phyloP scores from a whole-genome alignment of 2,797 vertebrate species.

The Luscinia luscinia region DNA sequence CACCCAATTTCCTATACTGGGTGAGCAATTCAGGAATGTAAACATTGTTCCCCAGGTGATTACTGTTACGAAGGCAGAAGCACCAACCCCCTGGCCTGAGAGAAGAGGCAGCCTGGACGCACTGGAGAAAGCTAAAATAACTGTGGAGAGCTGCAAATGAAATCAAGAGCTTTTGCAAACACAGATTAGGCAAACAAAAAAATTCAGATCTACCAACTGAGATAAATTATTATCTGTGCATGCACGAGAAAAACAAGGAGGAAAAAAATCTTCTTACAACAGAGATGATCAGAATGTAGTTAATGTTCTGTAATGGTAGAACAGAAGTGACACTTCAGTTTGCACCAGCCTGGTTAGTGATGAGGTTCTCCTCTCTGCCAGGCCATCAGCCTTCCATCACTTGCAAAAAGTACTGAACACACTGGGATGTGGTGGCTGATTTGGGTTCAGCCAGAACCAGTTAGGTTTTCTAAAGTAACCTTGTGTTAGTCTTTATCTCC shows the following conservation, averaged over 20 bases:
- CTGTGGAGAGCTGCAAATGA: not conserved
- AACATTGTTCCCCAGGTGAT: conserved; percentile 46
- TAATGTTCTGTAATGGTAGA: not conserved
- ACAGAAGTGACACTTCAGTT: not conserved
- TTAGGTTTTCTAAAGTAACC: not conserved
- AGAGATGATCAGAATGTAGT: not conserved
- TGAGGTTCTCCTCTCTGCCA: not conserved
- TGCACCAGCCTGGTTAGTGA: not conserved
- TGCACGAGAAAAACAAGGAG: not conserved
- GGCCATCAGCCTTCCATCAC: not conserved
- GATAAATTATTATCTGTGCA: not conserved
- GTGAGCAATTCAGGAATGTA: conserved; percentile 47
- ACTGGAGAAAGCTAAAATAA: not conserved
- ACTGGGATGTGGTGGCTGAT: not conserved
- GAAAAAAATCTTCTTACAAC: not conserved
- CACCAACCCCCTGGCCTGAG: not conserved
- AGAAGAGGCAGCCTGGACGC: not conserved
- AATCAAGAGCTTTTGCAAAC: not conserved
- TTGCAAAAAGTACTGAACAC: not conserved
- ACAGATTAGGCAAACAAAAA: not conserved
- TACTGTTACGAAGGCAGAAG: not conserved
- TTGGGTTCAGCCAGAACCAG: not conserved
- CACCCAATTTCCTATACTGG: conserved; percentile 41
- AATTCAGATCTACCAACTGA: not conserved
- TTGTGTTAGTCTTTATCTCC: not conserved